Percentiles rank a stretch among this genome's conserved stretches.
Evolutionary conservation across 2,113 vertebrate species (phyloP).

Genomic region (Passer domesticus): DNA sequence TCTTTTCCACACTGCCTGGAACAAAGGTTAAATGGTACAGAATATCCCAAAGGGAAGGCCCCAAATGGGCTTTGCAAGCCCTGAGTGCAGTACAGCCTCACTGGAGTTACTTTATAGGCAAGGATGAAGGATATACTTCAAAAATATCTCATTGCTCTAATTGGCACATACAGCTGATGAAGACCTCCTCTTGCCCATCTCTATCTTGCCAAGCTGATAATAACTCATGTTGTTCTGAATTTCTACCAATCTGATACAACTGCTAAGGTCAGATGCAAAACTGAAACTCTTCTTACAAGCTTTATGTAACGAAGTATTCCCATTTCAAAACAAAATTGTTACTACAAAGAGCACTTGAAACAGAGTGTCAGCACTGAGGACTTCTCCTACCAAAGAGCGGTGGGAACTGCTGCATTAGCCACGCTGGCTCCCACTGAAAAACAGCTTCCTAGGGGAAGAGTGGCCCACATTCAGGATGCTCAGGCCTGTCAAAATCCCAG

Average conservation of each 20-base stretch:
- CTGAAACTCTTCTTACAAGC: not conserved
- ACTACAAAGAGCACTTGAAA: not conserved
- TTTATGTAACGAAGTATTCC: not conserved
- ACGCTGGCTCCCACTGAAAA: fast-evolving
- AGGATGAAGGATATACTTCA: not conserved
- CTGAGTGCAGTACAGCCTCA: not conserved
- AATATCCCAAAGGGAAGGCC: not conserved
- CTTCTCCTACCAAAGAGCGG: not conserved
- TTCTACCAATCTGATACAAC: not conserved
- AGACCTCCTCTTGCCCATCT: not conserved
- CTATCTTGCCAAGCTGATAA: not conserved
- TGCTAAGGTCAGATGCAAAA: not conserved
- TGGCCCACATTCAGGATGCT: not conserved
- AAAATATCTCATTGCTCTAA: not conserved
- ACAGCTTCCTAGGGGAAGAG: not conserved
- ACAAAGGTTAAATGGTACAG: not conserved
- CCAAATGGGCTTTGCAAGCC: not conserved
- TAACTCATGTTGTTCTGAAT: not conserved
- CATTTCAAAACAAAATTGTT: not conserved
- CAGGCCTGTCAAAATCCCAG: not conserved
- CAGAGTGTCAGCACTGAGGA: not conserved
- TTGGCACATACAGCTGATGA: not conserved
- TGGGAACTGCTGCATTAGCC: not conserved
- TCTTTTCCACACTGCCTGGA: not conserved
- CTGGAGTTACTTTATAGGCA: not conserved